phyloP scores from a whole-genome alignment of 1,140 invertebrate species.

The Temnothorax curvispinosus region DNA sequence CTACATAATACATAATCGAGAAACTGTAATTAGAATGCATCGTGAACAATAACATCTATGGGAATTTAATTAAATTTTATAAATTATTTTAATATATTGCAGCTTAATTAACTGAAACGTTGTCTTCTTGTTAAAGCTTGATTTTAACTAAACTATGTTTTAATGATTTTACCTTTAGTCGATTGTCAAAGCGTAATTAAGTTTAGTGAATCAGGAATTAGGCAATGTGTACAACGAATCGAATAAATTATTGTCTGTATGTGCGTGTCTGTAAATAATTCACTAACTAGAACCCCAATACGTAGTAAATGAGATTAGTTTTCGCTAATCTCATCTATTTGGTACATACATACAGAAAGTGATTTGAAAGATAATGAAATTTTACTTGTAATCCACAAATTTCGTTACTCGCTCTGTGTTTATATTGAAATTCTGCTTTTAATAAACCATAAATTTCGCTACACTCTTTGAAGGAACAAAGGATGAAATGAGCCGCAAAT shows the following conservation, averaged over 20 bases:
- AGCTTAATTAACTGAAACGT: background rate
- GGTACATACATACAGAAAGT: background rate
- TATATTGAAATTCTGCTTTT: slow-evolving; percentile 5
- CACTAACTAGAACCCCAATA: background rate
- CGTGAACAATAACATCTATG: background rate
- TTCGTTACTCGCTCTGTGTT: background rate
- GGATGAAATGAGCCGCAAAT: background rate
- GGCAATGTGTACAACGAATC: background rate
- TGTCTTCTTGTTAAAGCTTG: slow-evolving; percentile 17
- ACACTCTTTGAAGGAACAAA: slow-evolving; percentile 10
- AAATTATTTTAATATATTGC: slow-evolving; percentile 29
- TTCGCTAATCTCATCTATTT: background rate
- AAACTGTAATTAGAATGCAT: background rate
- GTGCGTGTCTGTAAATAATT: background rate
- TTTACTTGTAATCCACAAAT: background rate
- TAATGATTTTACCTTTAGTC: background rate
- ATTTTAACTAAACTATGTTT: slow-evolving; percentile 17
- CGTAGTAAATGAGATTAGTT: slow-evolving; percentile 8
- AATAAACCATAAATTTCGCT: background rate
- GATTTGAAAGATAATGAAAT: background rate
- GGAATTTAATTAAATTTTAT: background rate
- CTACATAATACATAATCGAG: background rate
- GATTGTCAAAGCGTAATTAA: slow-evolving; percentile 26
- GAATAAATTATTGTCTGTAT: slow-evolving; percentile 12
- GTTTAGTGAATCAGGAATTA: slow-evolving; percentile 8